phyloP scores from a whole-genome alignment of 2,113 vertebrate species.

The Jacana jacana region DNA sequence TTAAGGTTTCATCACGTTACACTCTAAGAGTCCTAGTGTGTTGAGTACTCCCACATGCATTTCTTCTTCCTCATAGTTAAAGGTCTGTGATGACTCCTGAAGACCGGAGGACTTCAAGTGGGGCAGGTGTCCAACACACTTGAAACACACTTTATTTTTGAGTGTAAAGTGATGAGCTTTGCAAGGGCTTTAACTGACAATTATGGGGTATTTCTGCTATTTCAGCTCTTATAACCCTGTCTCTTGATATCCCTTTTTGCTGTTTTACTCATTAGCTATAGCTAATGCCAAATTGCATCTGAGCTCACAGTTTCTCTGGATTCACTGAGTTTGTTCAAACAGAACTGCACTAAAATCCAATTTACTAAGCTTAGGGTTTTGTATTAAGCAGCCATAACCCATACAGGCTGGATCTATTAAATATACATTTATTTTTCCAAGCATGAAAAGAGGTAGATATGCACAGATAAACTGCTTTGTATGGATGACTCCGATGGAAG shows the following conservation, averaged over 20 bases:
- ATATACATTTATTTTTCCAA: neutral
- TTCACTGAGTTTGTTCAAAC: neutral
- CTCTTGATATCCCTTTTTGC: neutral
- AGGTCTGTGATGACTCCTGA: neutral
- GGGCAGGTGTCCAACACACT: neutral
- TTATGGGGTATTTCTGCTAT: neutral
- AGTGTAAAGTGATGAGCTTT: neutral
- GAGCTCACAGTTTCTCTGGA: neutral
- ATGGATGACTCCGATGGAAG: neutral
- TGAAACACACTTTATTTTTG: neutral
- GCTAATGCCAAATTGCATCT: neutral
- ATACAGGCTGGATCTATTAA: neutral
- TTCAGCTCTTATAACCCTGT: neutral
- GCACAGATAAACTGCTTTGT: neutral
- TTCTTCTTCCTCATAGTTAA: neutral
- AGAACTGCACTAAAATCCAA: neutral
- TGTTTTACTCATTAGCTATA: neutral
- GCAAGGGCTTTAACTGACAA: neutral
- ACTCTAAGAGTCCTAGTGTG: neutral
- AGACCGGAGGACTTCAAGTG: neutral
- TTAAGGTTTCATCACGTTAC: neutral
- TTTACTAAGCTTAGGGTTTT: neutral
- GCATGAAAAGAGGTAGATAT: neutral
- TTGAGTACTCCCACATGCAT: neutral
- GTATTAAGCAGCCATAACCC: neutral